Conservation (phyloP, 2,113 vertebrate species). For the Panthera tigris region DNA sequence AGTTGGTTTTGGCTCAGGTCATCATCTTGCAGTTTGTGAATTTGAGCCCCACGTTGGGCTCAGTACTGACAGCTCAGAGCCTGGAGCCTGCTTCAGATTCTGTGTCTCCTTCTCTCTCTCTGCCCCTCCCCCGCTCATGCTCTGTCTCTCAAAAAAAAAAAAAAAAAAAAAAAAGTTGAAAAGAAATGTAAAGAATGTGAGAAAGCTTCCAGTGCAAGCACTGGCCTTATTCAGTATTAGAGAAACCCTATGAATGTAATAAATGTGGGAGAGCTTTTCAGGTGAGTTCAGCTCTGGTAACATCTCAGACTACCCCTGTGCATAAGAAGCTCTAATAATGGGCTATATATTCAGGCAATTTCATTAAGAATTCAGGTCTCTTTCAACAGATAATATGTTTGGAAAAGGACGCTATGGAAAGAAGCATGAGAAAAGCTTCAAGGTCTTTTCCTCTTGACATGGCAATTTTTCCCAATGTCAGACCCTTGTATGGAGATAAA, state of each 20-base stretch:
- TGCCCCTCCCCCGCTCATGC: no score
- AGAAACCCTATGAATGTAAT: background rate
- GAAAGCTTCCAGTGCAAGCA: background rate
- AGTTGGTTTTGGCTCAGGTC: no score
- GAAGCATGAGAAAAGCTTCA: background rate
- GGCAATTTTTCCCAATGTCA: background rate
- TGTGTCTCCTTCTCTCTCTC: no score
- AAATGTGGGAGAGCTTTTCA: background rate
- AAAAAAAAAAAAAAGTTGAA: no score
- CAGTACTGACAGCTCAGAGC: no score
- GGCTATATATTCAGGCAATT: background rate
- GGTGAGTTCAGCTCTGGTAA: background rate
- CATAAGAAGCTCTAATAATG: background rate
- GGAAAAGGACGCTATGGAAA: background rate
- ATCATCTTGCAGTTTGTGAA: no score
- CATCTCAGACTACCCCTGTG: background rate
- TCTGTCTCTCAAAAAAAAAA: no score
- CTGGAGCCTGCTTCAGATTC: no score
- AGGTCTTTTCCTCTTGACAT: background rate
- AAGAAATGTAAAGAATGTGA: background rate
- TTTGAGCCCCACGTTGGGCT: no score
- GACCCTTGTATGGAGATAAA: background rate
- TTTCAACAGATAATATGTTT: background rate
- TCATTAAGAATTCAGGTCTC: background rate
- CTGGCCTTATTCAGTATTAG: background rate